Conservation (phyloP, 2,888 invertebrate species). For the Dryobota labecula region DNA sequence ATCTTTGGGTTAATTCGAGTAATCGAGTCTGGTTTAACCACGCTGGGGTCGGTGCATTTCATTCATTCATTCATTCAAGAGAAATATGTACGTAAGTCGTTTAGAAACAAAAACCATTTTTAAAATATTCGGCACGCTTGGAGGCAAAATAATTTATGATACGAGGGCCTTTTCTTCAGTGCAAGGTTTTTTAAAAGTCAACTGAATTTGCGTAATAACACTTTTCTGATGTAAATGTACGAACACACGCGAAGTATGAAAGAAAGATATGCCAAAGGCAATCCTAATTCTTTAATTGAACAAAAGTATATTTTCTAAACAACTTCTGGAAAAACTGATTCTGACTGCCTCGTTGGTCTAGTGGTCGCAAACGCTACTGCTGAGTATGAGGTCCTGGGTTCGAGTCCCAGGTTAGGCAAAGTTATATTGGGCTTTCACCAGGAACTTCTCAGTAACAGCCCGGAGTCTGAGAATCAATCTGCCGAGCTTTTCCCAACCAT, state of each 20-base stretch:
- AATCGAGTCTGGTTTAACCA: too few relatives aligned
- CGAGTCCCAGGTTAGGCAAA: too few relatives aligned
- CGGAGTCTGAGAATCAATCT: too few relatives aligned
- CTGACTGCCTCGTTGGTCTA: too few relatives aligned
- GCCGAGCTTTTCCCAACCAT: too few relatives aligned
- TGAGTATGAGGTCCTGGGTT: too few relatives aligned
- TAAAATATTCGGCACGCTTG: slow-evolving; percentile 37
- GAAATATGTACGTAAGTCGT: slow-evolving; percentile 25
- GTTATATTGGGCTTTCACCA: too few relatives aligned
- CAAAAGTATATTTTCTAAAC: not conserved
- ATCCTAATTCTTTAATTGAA: not conserved
- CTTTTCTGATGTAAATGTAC: slow-evolving; percentile 45
- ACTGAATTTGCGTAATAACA: slow-evolving; percentile 31
- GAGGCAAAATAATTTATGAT: slow-evolving; percentile 37
- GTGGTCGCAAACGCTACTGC: too few relatives aligned
- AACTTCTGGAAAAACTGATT: not conserved
- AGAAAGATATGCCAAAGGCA: not conserved
- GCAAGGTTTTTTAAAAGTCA: slow-evolving; percentile 39
- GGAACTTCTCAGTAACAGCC: too few relatives aligned
- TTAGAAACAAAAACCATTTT: slow-evolving; percentile 45
- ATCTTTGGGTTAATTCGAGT: too few relatives aligned
- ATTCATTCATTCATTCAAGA: too few relatives aligned
- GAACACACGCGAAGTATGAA: slow-evolving; percentile 22
- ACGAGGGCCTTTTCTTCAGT: slow-evolving; percentile 11
- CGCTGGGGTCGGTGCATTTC: too few relatives aligned